Evolutionary conservation across 2,797 vertebrate genomes (phyloP).

Genomic region (Dendrocincla tyrannina): DNA sequence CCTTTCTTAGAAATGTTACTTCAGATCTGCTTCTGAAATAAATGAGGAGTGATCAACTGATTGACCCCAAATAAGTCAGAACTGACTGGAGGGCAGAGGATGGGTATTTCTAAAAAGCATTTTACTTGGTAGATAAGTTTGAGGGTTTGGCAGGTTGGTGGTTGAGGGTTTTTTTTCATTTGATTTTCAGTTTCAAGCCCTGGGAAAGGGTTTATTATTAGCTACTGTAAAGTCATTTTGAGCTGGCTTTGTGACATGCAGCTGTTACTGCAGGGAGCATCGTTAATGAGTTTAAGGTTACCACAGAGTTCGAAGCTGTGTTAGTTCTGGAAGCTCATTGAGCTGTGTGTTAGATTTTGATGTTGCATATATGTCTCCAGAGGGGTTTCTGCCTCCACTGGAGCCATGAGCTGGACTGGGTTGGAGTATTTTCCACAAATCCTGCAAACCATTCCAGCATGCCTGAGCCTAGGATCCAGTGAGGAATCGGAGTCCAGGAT

Average conservation of each 20-base stretch:
- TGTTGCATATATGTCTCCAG: background rate
- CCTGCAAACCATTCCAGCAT: background rate
- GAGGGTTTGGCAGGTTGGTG: background rate
- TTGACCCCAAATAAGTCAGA: background rate
- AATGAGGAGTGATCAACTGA: background rate
- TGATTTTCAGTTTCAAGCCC: constrained; percentile 19
- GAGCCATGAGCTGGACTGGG: background rate
- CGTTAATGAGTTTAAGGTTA: constrained; percentile 50
- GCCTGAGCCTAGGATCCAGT: background rate
- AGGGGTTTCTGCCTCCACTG: background rate
- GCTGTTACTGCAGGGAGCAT: background rate
- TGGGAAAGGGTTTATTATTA: constrained; percentile 37
- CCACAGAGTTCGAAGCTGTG: constrained; percentile 6
- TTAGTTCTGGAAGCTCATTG: background rate
- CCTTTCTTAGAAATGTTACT: background rate
- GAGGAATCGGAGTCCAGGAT: background rate
- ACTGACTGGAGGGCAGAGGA: background rate
- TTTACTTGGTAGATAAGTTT: background rate
- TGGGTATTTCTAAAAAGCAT: background rate
- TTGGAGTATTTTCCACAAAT: background rate
- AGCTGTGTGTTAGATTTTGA: background rate
- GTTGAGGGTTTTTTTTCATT: background rate
- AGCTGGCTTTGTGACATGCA: constrained; percentile 38
- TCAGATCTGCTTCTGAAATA: background rate
- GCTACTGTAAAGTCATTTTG: constrained; percentile 19